Evolutionary conservation across 2,797 vertebrate genomes (phyloP), one percentile per base, ranked within the genome.

Genomic region (Acipenser oxyrinchus): DNA sequence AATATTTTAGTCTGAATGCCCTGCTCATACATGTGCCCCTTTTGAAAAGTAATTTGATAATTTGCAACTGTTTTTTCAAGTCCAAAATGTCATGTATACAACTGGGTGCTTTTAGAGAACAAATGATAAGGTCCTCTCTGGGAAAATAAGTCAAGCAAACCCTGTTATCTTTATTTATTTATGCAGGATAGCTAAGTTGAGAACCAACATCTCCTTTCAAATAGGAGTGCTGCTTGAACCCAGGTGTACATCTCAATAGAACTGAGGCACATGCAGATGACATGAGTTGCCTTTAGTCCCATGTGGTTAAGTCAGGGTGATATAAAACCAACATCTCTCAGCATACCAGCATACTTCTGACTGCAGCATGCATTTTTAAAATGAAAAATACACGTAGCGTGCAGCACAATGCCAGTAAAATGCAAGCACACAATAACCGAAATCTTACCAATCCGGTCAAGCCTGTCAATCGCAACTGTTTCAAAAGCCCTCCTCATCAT

Each of bases 401-500:
- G 89, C 89, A 87, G 81, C 85, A 86, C 78, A 80, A 83, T 84
- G 84, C 81, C 81, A 78, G 82, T 87, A 84, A 85, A 76, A 83
- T 87, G 86, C 84, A 81, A 83, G 83, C 73, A 81, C 83, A 81
- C 75, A 73, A 57, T 66, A 78, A 76, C 80, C 80, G 84, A 75
- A 83, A 69, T 69, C 90, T 91, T 94, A 99, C 97, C 97, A 69
- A 99, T 99, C 77, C 96, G 94, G 84, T 99, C 96, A 72, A 99
- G 80, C 62, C 96, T 93, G 78, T 97, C 95, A 48, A 97, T 96
- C 76, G 95, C 95, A 10, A 97, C 95, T 0, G 94, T 96, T 83
- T 97, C 95, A 63, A 97, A 97, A 66, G 95, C 95, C 10, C 94
- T 89, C n/a, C 97, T 92, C 97, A 99, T 99, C 96, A 99, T 99